Base-by-base conservation (phyloP, 2,888 invertebrate species). In the Ophonus ardosiacus region DNA sequence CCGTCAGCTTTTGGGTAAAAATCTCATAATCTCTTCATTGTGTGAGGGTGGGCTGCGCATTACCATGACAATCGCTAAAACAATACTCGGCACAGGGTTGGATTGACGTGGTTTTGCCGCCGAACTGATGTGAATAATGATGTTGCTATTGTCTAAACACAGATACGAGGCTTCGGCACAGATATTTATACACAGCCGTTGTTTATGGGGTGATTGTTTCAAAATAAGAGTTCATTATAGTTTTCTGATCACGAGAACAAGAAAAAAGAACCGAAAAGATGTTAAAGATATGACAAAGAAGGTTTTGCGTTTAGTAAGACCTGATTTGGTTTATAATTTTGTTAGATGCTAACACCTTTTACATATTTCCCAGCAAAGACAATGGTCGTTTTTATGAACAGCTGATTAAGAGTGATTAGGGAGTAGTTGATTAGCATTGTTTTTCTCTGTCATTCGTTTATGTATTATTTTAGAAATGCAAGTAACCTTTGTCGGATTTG, bases 61-160 rank as follows among this genome's bases (percentile, higher is more conserved):
- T 82, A 59, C 40, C 82, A 82, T 82, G 65, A 82, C 82, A 82
- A 82, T 71, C 71, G 57, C 71, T 82, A 82, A 82, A 56, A 82
- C 82, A 82, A 82, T 82, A 74, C 82, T 51, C 31, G 31, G 63
- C 40, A 71, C 57, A 71, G 31, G 21, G 38, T 18, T 24, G 80
- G 80, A 80, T 80, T 80, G 80, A 80, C 59, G 56, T 61, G 61
- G 59, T 61, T 80, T 59, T 80, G 80, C 59, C n/a, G 51, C 76
- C 65, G 81, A 51, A 31, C 31, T 31, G 18, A 65, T 81, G 15
- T 81, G 81, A 43, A 68, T 61, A 61, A 80, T 80, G 61, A 80
- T 56, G 43, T 65, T 81, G 81, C 68, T 43, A 68, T 81, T 81
- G 81, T 81, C 68, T 81, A 68, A 51, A 68, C 59, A 31, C 56